These are phyloP conservation scores for Stegophylla sp. DNA, from an alignment of 2,888 invertebrate species.

Conservation along the genomic window DNA sequence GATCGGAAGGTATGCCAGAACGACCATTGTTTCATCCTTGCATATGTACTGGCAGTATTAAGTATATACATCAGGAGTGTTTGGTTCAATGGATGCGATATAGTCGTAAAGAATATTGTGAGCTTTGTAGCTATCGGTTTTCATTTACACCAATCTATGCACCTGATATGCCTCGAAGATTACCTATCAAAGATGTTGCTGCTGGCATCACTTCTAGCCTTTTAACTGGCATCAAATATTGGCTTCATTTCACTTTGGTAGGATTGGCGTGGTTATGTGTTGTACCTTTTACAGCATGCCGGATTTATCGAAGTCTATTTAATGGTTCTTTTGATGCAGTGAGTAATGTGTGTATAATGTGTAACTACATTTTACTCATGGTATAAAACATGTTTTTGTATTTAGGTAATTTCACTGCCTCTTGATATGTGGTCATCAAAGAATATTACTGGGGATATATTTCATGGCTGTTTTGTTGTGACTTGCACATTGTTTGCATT, in stretches of 20 bases:
- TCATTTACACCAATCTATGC: constrained; percentile 99
- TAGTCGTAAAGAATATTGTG: constrained; percentile 97
- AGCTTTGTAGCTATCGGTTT: constrained; percentile 92
- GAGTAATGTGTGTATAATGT: constrained; percentile 62
- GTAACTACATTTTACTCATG: constrained; percentile 1
- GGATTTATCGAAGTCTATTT: constrained; percentile 92
- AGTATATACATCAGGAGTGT: constrained; percentile 98
- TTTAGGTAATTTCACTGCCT: constrained; percentile 77
- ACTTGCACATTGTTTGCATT: constrained; percentile 95
- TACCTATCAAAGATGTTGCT: constrained; percentile 91
- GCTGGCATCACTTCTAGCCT: constrained; percentile 89
- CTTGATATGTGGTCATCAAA: constrained; percentile 92
- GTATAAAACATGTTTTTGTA: constrained; percentile 61
- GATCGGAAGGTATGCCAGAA: constrained; percentile 90
- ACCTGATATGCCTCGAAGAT: constrained; percentile 98
- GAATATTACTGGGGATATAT: constrained; percentile 89
- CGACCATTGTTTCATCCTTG: constrained; percentile 97
- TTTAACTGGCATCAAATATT: constrained; percentile 90
- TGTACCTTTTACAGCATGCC: constrained; percentile 93
- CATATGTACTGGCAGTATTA: constrained; percentile 98
- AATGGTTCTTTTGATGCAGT: constrained; percentile 86
- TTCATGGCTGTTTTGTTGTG: constrained; percentile 96
- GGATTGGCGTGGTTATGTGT: constrained; percentile 97
- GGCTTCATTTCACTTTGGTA: constrained; percentile 96
- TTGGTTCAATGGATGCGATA: constrained; percentile 99